Evolutionary conservation across 2,113 vertebrate genomes (phyloP).

Genomic region (Nothobranchius kuhntae): DNA sequence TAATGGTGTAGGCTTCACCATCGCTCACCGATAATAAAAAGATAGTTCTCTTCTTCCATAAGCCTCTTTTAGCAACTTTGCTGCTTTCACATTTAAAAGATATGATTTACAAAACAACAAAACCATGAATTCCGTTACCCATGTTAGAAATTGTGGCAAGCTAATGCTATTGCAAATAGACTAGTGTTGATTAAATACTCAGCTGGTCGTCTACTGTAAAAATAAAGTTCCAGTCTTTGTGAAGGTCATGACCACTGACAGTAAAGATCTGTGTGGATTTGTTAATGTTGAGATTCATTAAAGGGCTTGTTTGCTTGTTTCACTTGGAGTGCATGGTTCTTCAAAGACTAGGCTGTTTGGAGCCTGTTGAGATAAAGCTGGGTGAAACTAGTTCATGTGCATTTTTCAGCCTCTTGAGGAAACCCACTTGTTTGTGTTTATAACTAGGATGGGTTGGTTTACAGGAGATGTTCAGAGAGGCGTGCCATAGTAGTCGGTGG

Average conservation of each 20-base stretch:
- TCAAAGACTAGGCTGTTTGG: conserved; percentile 39
- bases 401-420: conserved; percentile 37
- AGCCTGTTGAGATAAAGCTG: conserved; percentile 46
- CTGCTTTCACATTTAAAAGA: conserved; percentile 86
- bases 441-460: neutral
- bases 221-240: conserved; percentile 60
- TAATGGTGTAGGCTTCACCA: conserved; percentile 75
- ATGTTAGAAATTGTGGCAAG: conserved; percentile 59
- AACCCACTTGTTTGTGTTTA: conserved; percentile 28
- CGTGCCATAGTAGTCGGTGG: conserved; percentile 89
- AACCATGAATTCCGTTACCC: conserved; percentile 60
- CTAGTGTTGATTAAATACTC: conserved; percentile 75
- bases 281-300: conserved; percentile 65
- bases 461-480: conserved; percentile 84
- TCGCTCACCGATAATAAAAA: conserved; percentile 85
- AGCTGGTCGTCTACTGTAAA: conserved; percentile 63
- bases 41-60: conserved; percentile 76
- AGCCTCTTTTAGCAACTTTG: conserved; percentile 72
- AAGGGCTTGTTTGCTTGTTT: conserved; percentile 76
- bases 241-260: conserved; percentile 54
- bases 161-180: conserved; percentile 72
- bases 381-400: conserved; percentile 41
- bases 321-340: conserved; percentile 52
- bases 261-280: conserved; percentile 40
- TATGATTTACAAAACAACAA: conserved; percentile 82